Evolutionary conservation across 2,888 invertebrate genomes (phyloP), one percentile per base, ranked within the genome.

Genomic region (Drosophila monieri): DNA sequence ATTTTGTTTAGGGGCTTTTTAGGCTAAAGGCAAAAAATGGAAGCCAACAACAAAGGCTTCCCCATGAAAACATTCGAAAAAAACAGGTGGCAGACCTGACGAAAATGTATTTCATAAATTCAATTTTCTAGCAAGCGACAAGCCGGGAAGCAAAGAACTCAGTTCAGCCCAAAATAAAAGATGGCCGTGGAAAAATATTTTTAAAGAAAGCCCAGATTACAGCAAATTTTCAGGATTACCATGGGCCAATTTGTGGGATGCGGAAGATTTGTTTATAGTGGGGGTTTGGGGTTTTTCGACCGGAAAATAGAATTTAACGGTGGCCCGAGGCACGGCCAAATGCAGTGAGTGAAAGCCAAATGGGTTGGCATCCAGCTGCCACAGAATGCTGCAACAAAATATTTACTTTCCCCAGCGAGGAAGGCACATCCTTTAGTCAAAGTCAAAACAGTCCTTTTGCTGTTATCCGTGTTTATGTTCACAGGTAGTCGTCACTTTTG

Each of bases 1-100:
- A 80, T 77, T 80, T 78, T 80, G 71, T 72, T 84, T 83, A 70
- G 72, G 66, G 65, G 41, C 65, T 77, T 78, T 72, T 78, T 69
- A 77, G 76, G 69, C 75, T 32, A 37, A 52, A 37, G 62, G 43
- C 32, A 51, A 55, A 62, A 48, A 43, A n/a, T 41, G 21, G 10
- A 25, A 14, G 21, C 48, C 25, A 27, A 70, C 67, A 55, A 65
- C 66, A 73, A 77, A 68, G 77, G 60, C 48, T 30, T 51, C 12
- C 8, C 6, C 18, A 43, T 4, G 8, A 25, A 30, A 27, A 18
- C 18, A 52, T n/a, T 15, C 6, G 21, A 44, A 37, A 18, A 32
- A 15, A 48, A 12, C 41, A 49, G 30, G 52, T 48, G 46, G 65
- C 39, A 30, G 14, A 21, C 27, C 14, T 37, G 44, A 18, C 35